Evolutionary conservation across 2,888 invertebrate genomes (phyloP).

Genomic region (Xestobium rufovillosum): DNA sequence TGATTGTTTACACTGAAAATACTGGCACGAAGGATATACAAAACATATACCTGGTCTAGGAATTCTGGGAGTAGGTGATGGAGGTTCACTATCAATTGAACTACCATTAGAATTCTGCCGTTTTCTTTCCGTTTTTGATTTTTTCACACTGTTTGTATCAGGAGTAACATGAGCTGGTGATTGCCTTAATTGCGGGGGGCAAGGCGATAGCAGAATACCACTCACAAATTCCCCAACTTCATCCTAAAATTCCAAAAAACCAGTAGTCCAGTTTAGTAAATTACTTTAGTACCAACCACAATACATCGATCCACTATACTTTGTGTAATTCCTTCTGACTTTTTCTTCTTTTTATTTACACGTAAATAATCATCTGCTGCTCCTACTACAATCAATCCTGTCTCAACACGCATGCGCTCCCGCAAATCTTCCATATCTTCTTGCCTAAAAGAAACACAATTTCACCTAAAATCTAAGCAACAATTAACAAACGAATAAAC

Average conservation of each 20-base stretch:
- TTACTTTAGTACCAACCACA: constrained; percentile 43
- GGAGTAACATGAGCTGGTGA: constrained; percentile 36
- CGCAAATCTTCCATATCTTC: constrained; percentile 73
- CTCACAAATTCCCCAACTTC: constrained; percentile 60
- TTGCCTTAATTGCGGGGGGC: constrained; percentile 49
- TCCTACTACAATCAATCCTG: constrained; percentile 69
- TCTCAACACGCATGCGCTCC: constrained; percentile 68
- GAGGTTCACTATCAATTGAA: constrained; percentile 46
- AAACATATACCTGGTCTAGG: constrained; percentile 37
- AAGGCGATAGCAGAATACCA: constrained; percentile 50
- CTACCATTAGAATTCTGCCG: constrained; percentile 48
- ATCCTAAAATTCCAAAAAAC: constrained; percentile 49
- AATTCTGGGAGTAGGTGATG: constrained; percentile 45
- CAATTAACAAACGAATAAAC: constrained; percentile 20
- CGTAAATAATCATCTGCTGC: constrained; percentile 70
- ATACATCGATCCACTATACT: constrained; percentile 72
- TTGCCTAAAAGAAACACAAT: constrained; percentile 44
- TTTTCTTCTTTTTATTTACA: constrained; percentile 60
- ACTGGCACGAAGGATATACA: too few relatives aligned
- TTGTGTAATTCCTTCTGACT: constrained; percentile 70
- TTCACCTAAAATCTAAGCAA: constrained; percentile 5
- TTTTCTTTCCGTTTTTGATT: constrained; percentile 39
- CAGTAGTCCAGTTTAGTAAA: neutral
- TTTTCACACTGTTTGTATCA: constrained; percentile 29
- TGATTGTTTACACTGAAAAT: too few relatives aligned